phyloP scores from a whole-genome alignment of 2,113 vertebrate genomes.

The Hemichromis elongatus region DNA sequence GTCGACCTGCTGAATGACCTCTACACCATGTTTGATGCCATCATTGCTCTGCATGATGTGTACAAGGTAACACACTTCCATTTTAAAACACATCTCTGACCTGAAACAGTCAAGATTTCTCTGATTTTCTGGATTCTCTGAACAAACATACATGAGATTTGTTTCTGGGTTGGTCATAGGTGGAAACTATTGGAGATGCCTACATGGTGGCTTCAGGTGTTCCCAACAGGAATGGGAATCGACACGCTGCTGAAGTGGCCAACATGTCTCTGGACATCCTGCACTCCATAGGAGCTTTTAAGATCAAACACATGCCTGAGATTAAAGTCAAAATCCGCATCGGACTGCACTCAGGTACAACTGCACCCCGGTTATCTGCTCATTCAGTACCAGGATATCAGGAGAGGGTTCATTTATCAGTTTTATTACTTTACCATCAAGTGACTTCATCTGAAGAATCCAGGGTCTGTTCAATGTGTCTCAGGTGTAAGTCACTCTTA shows the following conservation, averaged over 20 bases:
- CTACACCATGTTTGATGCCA: slow-evolving; percentile 86
- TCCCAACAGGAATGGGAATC: slow-evolving; percentile 81
- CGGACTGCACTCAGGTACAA: slow-evolving; percentile 82
- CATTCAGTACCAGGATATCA: background rate
- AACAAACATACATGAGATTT: background rate
- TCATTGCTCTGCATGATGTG: slow-evolving; percentile 83
- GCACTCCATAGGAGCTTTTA: slow-evolving; percentile 79
- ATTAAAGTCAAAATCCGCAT: slow-evolving; percentile 87
- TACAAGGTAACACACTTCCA: slow-evolving; percentile 71
- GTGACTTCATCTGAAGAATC: background rate
- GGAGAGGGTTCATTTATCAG: background rate
- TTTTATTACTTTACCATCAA: background rate
- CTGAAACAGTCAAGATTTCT: rapidly evolving
- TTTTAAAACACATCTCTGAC: background rate
- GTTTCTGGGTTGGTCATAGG: slow-evolving; percentile 27
- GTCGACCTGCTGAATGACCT: slow-evolving; percentile 86
- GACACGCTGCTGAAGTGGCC: slow-evolving; percentile 76
- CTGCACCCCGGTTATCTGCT: rapidly evolving
- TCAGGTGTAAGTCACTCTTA: background rate
- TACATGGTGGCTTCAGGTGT: slow-evolving; percentile 88
- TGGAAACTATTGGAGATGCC: slow-evolving; percentile 84
- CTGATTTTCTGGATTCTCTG: rapidly evolving
- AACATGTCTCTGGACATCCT: slow-evolving; percentile 89
- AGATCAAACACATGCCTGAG: slow-evolving; percentile 87
- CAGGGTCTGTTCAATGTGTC: rapidly evolving